A percentile compares a stretch with the other conserved stretches of the same genome.
These are phyloP conservation scores for Ophion slaviceki DNA, from an alignment of 2,888 invertebrate genomes.

Conservation along the genomic window DNA sequence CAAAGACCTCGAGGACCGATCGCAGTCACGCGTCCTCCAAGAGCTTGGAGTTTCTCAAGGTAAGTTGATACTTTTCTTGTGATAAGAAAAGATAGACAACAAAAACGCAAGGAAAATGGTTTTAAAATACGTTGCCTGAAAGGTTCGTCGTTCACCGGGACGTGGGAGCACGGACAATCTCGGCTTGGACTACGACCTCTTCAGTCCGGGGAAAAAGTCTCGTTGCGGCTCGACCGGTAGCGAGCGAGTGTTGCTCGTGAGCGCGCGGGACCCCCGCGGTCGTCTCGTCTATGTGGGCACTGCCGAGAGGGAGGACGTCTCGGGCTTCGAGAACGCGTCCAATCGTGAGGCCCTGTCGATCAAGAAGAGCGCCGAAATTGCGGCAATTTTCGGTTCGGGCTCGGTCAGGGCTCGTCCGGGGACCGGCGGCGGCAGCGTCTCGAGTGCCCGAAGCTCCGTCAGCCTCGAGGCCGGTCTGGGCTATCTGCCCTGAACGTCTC, in stretches of 20 bases:
- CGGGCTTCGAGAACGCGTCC: conserved; percentile 62
- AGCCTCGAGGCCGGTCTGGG: conserved; percentile 81
- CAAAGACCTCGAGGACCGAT: conserved; percentile 69
- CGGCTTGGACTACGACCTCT: conserved; percentile 91
- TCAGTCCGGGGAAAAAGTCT: conserved; percentile 83
- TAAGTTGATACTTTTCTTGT: conserved; percentile 59
- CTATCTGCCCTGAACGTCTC: conserved; percentile 77
- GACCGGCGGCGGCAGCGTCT: conserved; percentile 78
- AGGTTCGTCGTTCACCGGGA: conserved; percentile 76
- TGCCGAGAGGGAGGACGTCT: conserved; percentile 75
- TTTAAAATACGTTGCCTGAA: conserved; percentile 26
- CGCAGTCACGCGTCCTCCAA: conserved; percentile 77
- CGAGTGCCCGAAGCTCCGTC: conserved; percentile 80
- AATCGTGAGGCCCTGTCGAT: conserved; percentile 90
- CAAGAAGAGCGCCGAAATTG: conserved; percentile 95
- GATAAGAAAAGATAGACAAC: not conserved
- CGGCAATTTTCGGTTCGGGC: conserved; percentile 93
- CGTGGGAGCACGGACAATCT: conserved; percentile 86
- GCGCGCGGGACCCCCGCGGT: conserved; percentile 84
- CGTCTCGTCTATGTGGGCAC: conserved; percentile 84
- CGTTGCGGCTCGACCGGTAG: conserved; percentile 76
- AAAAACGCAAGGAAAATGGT: not conserved
- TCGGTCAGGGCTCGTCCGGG: conserved; percentile 74
- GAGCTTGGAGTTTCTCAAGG: conserved; percentile 82
- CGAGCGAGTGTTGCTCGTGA: conserved; percentile 84